phyloP scores from a whole-genome alignment of 2,113 vertebrate genomes.

The Empidonax alnorum region DNA sequence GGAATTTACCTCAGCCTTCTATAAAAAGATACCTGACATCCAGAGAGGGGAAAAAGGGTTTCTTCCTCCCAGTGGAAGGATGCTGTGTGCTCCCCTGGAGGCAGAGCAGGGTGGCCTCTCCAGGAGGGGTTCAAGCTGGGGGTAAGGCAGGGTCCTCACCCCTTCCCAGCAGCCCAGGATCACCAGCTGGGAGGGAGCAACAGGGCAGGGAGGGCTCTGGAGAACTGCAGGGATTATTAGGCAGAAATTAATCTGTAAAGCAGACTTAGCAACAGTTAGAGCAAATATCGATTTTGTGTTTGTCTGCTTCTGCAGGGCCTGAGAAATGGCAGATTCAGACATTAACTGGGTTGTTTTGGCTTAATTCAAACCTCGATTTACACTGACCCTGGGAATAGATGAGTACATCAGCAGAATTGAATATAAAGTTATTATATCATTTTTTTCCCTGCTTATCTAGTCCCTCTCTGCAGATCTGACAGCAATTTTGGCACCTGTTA shows the following conservation, averaged over 20 bases:
- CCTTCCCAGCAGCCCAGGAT: neutral
- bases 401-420: neutral
- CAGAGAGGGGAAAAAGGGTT: accelerated
- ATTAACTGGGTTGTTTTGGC: neutral
- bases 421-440: neutral
- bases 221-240: neutral
- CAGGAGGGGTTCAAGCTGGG: neutral
- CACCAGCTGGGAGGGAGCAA: accelerated
- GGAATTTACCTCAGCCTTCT: no score
- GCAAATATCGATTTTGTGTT: conserved; percentile 33
- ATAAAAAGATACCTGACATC: neutral
- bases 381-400: neutral
- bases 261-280: conserved; percentile 15
- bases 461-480: neutral
- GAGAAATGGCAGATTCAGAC: neutral
- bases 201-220: neutral
- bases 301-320: neutral
- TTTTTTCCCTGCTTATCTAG: neutral
- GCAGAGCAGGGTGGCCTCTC: neutral
- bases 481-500: neutral
- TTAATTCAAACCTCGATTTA: conserved; percentile 29
- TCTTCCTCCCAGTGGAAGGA: neutral
- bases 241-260: conserved; percentile 23
- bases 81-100: neutral
- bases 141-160: neutral